Evolutionary conservation across 2,113 vertebrate species (phyloP).

Genomic region (Onychorhynchus coronatus): DNA sequence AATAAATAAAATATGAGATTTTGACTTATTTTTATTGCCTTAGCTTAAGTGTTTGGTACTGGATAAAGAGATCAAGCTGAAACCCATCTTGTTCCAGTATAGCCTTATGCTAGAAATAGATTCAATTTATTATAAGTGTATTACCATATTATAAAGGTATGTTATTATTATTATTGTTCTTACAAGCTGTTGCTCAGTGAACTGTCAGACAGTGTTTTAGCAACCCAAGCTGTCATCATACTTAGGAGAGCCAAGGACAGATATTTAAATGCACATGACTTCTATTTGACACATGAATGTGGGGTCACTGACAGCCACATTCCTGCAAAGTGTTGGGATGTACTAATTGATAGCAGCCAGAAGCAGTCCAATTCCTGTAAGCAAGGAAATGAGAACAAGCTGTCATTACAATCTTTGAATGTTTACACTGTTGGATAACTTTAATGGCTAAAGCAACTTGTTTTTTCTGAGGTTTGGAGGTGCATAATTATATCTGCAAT

Average conservation of each 20-base stretch:
- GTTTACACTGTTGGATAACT: background rate
- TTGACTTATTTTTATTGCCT: background rate
- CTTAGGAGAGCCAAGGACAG: background rate
- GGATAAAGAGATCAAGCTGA: background rate
- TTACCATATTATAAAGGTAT: background rate
- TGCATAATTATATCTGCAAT: background rate
- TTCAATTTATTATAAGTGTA: background rate
- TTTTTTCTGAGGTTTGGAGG: background rate
- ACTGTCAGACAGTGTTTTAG: background rate
- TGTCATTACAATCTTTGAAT: background rate
- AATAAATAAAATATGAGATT: background rate
- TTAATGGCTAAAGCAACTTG: background rate
- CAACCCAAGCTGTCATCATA: background rate
- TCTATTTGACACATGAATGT: background rate
- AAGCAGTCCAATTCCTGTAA: background rate
- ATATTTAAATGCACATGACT: background rate
- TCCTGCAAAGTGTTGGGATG: background rate
- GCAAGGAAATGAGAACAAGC: background rate
- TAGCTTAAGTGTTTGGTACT: background rate
- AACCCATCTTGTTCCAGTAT: background rate
- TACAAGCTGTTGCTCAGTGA: background rate
- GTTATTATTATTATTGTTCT: background rate
- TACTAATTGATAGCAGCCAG: slow-evolving; percentile 11
- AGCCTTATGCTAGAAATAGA: background rate
- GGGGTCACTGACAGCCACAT: background rate